Evolutionary conservation across 2,888 invertebrate species (phyloP).

Genomic region (Xestia rhomboidea): DNA sequence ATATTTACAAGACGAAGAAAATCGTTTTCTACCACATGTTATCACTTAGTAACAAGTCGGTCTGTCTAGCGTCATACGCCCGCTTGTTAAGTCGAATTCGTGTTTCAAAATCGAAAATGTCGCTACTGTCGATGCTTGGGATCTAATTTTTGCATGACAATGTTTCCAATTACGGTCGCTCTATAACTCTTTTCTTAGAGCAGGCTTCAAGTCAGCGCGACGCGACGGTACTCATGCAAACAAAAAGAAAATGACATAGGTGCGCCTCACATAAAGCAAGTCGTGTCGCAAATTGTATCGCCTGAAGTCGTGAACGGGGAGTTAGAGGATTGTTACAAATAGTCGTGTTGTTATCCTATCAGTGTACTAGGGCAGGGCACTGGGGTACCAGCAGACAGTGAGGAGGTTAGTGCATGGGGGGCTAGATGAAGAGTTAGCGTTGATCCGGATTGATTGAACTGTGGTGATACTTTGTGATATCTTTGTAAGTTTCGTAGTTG

Average conservation of each 20-base stretch:
- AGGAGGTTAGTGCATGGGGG: conserved; percentile 10
- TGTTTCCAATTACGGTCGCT: neutral
- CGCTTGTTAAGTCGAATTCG: neutral
- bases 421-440: neutral
- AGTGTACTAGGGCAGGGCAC: conserved; percentile 40
- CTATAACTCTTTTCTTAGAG: neutral
- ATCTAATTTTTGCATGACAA: neutral
- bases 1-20: too few species aligned
- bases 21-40: too few species aligned
- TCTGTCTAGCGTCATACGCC: too few species aligned
- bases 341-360: conserved; percentile 51
- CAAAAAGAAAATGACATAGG: neutral
- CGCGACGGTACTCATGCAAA: neutral
- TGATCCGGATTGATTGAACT: conserved; percentile 9
- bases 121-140: too few species aligned
- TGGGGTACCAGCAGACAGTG: conserved; percentile 23
- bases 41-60: too few species aligned
- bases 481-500: neutral
- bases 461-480: neutral
- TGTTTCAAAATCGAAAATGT: too few species aligned
- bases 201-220: too few species aligned
- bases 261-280: neutral
- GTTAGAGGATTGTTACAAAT: conserved; percentile 20
- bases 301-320: neutral
- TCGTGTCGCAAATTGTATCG: neutral